Conservation (phyloP, 2,113 vertebrate genomes). For the Hystrix cristata region DNA sequence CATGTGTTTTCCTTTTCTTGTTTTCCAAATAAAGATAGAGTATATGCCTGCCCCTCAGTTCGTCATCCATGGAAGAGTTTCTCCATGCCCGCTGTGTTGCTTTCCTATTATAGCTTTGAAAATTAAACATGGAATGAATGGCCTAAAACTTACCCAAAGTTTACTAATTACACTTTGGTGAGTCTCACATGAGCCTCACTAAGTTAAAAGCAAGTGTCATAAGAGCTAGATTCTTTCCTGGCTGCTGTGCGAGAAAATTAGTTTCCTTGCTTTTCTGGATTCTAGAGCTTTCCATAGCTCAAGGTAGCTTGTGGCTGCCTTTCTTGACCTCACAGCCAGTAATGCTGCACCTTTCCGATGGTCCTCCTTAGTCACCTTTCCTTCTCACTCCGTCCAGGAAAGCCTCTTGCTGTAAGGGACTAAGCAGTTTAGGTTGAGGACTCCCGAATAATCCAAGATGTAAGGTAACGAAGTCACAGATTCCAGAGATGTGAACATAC, state of each 20-base stretch:
- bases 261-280: background rate
- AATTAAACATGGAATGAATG: background rate
- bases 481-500: background rate
- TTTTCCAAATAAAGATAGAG: background rate
- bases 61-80: background rate
- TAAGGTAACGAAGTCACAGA: background rate
- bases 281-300: background rate
- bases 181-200: background rate
- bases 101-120: background rate
- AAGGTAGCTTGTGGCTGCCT: accelerated
- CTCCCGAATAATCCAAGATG: background rate
- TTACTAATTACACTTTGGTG: background rate
- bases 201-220: background rate
- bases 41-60: background rate
- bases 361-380: background rate
- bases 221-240: background rate
- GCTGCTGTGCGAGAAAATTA: background rate
- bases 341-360: background rate
- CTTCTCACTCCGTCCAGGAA: background rate
- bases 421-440: background rate
- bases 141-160: background rate
- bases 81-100: background rate
- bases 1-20: background rate
- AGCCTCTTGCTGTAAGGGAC: background rate
- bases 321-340: background rate